These are phyloP conservation scores for Scomber scombrus DNA, from an alignment of 2,113 vertebrate genomes.

Conservation along the genomic window DNA sequence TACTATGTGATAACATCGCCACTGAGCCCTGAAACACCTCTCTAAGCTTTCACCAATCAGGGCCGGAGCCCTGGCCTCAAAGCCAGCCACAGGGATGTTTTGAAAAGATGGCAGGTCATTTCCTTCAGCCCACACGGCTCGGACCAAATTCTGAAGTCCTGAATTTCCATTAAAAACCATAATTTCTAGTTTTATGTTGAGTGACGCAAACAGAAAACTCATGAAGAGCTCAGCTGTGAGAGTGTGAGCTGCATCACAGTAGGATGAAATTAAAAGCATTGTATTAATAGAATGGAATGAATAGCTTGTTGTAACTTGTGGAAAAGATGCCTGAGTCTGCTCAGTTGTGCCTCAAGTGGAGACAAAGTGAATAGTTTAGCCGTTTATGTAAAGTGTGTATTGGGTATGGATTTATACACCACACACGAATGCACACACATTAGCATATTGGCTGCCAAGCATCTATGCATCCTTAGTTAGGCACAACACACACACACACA, in stretches of 20 bases:
- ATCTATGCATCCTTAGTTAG: slow-evolving; percentile 16
- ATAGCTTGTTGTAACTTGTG: slow-evolving; percentile 74
- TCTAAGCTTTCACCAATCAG: slow-evolving; percentile 80
- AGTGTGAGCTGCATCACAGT: slow-evolving; percentile 36
- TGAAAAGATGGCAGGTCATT: slow-evolving; percentile 81
- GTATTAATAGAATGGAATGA: slow-evolving; percentile 78
- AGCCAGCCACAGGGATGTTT: slow-evolving; percentile 78
- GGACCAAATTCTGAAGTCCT: slow-evolving; percentile 59
- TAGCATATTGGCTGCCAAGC: slow-evolving; percentile 13
- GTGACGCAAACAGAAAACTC: slow-evolving; percentile 21
- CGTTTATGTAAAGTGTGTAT: slow-evolving; percentile 26
- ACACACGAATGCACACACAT: slow-evolving; percentile 11
- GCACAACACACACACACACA: background rate
- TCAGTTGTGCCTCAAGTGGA: slow-evolving; percentile 74
- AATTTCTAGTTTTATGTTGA: slow-evolving; percentile 31
- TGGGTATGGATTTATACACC: background rate
- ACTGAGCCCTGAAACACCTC: slow-evolving; percentile 83
- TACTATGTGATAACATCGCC: slow-evolving; percentile 84
- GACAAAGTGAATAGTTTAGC: slow-evolving; percentile 25
- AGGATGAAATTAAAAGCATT: slow-evolving; percentile 64
- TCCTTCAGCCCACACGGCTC: slow-evolving; percentile 74
- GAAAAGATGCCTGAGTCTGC: slow-evolving; percentile 37
- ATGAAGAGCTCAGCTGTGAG: slow-evolving; percentile 46
- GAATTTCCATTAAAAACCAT: slow-evolving; percentile 34
- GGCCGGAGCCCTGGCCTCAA: slow-evolving; percentile 71